Base-by-base conservation (phyloP, 2,797 vertebrate species). In the Arrhamphus sclerolepis region DNA sequence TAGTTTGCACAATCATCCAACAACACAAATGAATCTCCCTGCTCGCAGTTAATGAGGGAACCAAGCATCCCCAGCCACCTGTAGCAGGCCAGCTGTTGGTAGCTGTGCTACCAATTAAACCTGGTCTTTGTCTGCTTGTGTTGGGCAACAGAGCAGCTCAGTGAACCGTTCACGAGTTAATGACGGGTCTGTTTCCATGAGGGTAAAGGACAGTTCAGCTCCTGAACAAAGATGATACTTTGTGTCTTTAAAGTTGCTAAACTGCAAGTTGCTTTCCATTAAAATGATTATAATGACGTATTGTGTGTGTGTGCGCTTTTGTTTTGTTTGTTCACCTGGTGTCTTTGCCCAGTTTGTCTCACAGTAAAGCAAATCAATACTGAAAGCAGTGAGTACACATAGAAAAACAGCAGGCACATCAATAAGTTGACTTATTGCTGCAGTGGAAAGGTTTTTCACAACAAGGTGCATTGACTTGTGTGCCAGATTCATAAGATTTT, bases 371-470 rank as follows among this genome's bases (percentile, higher is more conserved):
- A 55, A 79, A 89, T 90, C 87, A 61, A 90, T 87, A 81, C 20
- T n/a, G 70, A 68, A 82, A 68, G 57, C 75, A 69, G 72, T 63
- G 76, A 80, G 74, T 57, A 73, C 75, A 82, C 68, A 64, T 53
- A 75, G 68, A 82, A 80, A 85, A 83, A 81, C 80, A 85, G 66
- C 80, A 70, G 59, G 53, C 40, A 54, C 66, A 57, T 81, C 82
- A 72, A 84, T 87, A 77, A n/a, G 47, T n/a, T 82, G 78, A 87
- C 84, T 75, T 75, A 84, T 77, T 55, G 78, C 77, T 72, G 83
- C 75, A 72, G 65, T 62, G 61, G 65, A 65, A 75, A 62, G 59
- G 65, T 59, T 75, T 81, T 74, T 57, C 8, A 4, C 17, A 48
- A 75, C 77, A 72, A 82, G 40, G 31, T 72, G 52, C 41, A 42